A percentile compares a stretch with the other conserved stretches of the same genome.
phyloP scores from a whole-genome alignment of 2,113 vertebrate species.

The Dendrocopos noguchii region DNA sequence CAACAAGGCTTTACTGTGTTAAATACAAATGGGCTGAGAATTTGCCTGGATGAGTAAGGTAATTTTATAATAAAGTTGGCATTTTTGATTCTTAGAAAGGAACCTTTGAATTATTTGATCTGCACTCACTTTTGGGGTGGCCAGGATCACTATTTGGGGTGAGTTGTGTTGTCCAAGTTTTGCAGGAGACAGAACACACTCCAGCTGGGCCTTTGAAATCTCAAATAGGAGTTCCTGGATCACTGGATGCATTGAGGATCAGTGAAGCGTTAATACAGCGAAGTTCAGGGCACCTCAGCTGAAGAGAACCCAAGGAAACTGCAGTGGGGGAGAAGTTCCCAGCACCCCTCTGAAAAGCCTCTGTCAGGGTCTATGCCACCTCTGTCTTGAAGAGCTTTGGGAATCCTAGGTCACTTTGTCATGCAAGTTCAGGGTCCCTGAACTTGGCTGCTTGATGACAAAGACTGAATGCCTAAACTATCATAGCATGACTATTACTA shows the following conservation, averaged over 20 bases:
- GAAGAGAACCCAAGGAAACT: not conserved
- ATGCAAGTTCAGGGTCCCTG: not conserved
- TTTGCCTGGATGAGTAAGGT: not conserved
- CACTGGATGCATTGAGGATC: not conserved
- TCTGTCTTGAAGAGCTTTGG: not conserved
- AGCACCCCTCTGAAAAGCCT: not conserved
- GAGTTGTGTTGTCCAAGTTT: not conserved
- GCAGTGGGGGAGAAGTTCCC: not conserved
- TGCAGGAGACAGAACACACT: not conserved
- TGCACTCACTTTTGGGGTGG: not conserved
- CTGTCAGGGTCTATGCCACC: not conserved
- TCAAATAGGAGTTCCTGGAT: not conserved
- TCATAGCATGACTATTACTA: not conserved
- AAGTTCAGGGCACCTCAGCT: not conserved
- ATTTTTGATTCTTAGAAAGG: not conserved
- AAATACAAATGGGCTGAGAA: slow-evolving; percentile 6
- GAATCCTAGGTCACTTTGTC: not conserved
- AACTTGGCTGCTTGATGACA: not conserved
- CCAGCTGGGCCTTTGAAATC: not conserved
- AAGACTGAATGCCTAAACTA: not conserved
- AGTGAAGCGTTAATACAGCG: not conserved
- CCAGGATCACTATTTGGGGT: not conserved
- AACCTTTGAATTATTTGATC: not conserved
- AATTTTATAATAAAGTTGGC: slow-evolving; percentile 44
- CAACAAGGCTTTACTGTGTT: not conserved